Evolutionary conservation across 2,888 invertebrate species (phyloP).

Genomic region (Dione vanillae): DNA sequence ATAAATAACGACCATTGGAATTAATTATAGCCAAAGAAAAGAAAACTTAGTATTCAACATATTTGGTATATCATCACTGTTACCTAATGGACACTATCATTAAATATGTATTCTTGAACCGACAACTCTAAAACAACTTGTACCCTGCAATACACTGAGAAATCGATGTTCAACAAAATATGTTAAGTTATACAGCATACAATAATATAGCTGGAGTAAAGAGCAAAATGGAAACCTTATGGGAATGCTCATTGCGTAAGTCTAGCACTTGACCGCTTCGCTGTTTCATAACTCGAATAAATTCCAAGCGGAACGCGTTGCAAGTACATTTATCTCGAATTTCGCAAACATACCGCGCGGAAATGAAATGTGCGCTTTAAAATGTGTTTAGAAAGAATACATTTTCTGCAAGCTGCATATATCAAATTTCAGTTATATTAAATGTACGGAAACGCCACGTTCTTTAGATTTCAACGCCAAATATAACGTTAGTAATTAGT

Average conservation of each 20-base stretch:
- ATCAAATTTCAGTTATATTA: constrained; percentile 20
- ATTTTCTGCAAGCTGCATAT: constrained; percentile 12
- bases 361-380: constrained; percentile 33
- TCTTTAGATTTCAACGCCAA: not conserved
- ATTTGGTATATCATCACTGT: no score
- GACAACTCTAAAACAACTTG: no score
- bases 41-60: no score
- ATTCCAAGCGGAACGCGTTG: constrained; percentile 35
- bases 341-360: constrained; percentile 37
- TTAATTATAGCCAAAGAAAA: no score
- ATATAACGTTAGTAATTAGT: constrained; percentile 4
- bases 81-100: no score
- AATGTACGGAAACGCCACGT: not conserved
- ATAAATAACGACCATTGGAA: no score
- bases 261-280: constrained; percentile 38
- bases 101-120: no score
- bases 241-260: constrained; percentile 36
- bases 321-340: constrained; percentile 34
- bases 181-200: not conserved
- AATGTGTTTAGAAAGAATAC: constrained; percentile 28
- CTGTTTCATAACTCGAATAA: constrained; percentile 44
- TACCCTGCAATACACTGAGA: not conserved
- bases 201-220: not conserved
- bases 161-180: not conserved
- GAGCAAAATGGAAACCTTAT: constrained; percentile 31